A percentile compares a stretch with the other conserved stretches of the same genome.
phyloP scores from a whole-genome alignment of 2,888 invertebrate genomes.

The Pegoplata infirma region DNA sequence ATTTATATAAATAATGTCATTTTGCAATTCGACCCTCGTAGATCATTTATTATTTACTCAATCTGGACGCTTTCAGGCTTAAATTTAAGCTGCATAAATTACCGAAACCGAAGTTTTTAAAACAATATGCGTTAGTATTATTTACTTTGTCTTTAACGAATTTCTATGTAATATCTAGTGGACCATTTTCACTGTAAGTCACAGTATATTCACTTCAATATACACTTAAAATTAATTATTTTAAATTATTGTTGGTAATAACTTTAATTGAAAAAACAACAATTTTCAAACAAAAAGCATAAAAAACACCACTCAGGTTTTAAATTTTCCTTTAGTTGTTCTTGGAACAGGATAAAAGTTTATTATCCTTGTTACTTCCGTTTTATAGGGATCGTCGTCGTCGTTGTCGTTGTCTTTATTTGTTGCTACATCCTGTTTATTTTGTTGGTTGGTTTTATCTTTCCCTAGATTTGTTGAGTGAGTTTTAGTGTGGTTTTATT shows the following conservation, averaged over 20 bases:
- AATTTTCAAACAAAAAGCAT: constrained; percentile 11
- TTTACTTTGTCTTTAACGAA: no score
- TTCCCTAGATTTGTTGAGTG: neutral
- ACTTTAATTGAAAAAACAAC: constrained; percentile 32
- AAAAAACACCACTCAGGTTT: no score
- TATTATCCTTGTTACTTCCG: constrained; percentile 52
- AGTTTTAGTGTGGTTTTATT: neutral
- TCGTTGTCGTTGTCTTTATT: constrained; percentile 14
- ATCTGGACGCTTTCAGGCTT: no score
- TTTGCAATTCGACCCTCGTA: no score
- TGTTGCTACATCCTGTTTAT: constrained; percentile 3
- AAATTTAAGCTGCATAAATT: no score
- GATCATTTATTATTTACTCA: no score
- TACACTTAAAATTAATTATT: constrained; percentile 31
- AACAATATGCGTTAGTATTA: no score
- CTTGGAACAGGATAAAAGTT: constrained; percentile 22
- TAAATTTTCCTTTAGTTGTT: neutral
- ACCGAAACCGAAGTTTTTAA: no score
- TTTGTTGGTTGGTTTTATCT: neutral
- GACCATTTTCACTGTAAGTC: no score
- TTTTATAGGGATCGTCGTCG: constrained; percentile 31
- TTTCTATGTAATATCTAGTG: no score
- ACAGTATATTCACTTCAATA: no score
- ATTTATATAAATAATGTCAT: no score
- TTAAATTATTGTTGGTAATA: constrained; percentile 36